Evolutionary conservation across 2,797 vertebrate genomes (phyloP).

Genomic region (Phalloptychus januarius): DNA sequence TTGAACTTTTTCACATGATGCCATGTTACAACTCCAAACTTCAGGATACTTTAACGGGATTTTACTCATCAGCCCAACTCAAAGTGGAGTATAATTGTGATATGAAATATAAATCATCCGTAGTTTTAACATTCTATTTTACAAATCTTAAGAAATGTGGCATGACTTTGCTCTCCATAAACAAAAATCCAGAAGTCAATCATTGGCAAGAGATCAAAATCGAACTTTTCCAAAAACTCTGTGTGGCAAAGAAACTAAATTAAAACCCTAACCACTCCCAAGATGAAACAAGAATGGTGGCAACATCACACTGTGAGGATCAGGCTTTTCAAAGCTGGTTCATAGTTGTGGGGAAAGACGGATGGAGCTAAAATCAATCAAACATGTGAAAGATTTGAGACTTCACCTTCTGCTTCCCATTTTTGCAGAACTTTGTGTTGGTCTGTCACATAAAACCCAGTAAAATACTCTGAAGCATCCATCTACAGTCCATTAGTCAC

Average conservation of each 20-base stretch:
- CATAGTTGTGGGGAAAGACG: background rate
- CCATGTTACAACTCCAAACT: background rate
- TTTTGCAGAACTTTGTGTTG: background rate
- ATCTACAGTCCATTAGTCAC: background rate
- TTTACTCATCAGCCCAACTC: background rate
- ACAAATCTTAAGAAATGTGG: background rate
- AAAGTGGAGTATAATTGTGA: background rate
- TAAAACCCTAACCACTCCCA: background rate
- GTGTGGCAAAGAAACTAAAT: background rate
- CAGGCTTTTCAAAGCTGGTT: background rate
- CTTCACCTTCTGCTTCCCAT: background rate
- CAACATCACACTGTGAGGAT: background rate
- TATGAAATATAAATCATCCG: background rate
- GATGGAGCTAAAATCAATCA: background rate
- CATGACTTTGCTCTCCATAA: background rate
- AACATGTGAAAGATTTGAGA: background rate
- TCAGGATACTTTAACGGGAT: background rate
- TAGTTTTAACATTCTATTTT: background rate
- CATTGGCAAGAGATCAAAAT: background rate
- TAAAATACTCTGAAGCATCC: background rate
- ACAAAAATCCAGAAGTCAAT: background rate
- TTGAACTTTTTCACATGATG: background rate
- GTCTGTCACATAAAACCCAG: background rate
- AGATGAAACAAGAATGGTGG: background rate
- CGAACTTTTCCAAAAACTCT: background rate